Percentiles rank a stretch among this genome's conserved stretches.
These are phyloP conservation scores for Trichonephila clavata DNA, from an alignment of 1,140 invertebrate species.

Conservation along the genomic window DNA sequence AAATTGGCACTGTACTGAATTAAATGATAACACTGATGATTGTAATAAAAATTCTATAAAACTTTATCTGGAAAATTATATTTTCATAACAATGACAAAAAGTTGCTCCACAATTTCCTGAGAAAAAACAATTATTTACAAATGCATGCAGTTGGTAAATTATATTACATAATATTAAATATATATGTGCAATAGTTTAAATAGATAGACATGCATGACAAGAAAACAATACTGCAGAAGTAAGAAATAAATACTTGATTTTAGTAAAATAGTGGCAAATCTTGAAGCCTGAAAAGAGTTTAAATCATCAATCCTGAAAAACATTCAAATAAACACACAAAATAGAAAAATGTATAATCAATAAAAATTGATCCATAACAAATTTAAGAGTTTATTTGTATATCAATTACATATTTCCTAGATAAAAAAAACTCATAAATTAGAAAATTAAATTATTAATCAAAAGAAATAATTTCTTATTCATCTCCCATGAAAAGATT, in stretches of 20 bases:
- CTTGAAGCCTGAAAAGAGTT: neutral
- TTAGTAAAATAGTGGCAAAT: neutral
- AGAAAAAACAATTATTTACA: neutral
- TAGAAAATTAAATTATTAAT: too few relatives aligned
- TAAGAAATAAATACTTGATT: neutral
- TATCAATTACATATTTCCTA: too few relatives aligned
- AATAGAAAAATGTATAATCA: too few relatives aligned
- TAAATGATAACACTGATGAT: neutral
- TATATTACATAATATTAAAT: neutral
- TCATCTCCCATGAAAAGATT: too few relatives aligned
- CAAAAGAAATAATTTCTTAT: too few relatives aligned
- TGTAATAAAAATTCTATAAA: neutral
- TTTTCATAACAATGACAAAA: neutral
- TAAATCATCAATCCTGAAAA: neutral
- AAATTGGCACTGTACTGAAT: neutral
- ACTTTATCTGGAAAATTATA: neutral
- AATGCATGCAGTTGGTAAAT: neutral
- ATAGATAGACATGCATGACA: neutral
- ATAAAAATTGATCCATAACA: too few relatives aligned
- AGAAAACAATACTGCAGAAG: constrained; percentile 7
- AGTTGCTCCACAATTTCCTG: constrained; percentile 5
- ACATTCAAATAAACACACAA: too few relatives aligned
- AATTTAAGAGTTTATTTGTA: too few relatives aligned
- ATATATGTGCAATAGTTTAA: neutral
- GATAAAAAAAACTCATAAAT: too few relatives aligned